phyloP scores from a whole-genome alignment of 2,113 vertebrate genomes.

The Sapajus apella region DNA sequence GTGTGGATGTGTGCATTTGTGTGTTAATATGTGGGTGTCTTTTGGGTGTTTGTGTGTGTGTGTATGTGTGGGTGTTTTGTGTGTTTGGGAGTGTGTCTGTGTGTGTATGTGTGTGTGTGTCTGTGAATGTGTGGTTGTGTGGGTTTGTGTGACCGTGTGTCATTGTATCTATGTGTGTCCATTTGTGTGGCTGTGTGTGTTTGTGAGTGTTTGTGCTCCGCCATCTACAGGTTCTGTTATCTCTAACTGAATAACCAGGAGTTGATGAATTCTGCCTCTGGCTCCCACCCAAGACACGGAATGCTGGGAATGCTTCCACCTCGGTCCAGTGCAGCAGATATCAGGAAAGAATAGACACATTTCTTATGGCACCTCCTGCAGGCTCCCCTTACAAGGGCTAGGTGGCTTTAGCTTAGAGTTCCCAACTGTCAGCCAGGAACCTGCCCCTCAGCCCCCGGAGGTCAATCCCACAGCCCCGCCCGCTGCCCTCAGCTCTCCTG shows the following conservation, averaged over 20 bases:
- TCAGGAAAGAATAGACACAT: too few relatives aligned
- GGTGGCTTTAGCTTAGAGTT: background rate
- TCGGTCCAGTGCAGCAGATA: background rate
- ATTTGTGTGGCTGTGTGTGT: background rate
- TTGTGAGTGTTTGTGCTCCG: too few relatives aligned
- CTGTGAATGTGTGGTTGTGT: background rate
- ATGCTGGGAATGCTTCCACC: background rate
- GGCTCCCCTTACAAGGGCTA: rapidly evolving
- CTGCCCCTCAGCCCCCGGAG: too few relatives aligned
- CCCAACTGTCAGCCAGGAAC: background rate
- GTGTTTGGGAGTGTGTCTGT: background rate
- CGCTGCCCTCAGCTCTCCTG: background rate
- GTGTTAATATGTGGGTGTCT: background rate
- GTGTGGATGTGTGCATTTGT: background rate
- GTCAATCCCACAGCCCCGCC: background rate
- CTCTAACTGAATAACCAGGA: background rate
- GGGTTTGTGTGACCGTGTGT: too few relatives aligned
- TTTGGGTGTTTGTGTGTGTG: background rate
- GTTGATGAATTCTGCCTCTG: background rate
- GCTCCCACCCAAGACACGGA: background rate
- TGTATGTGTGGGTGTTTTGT: too few relatives aligned
- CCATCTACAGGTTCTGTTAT: background rate
- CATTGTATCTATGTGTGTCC: too few relatives aligned
- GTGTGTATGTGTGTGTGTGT: too few relatives aligned
- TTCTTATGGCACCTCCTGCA: rapidly evolving